phyloP scores from a whole-genome alignment of 2,113 vertebrate species.

The Oenanthe melanoleuca region DNA sequence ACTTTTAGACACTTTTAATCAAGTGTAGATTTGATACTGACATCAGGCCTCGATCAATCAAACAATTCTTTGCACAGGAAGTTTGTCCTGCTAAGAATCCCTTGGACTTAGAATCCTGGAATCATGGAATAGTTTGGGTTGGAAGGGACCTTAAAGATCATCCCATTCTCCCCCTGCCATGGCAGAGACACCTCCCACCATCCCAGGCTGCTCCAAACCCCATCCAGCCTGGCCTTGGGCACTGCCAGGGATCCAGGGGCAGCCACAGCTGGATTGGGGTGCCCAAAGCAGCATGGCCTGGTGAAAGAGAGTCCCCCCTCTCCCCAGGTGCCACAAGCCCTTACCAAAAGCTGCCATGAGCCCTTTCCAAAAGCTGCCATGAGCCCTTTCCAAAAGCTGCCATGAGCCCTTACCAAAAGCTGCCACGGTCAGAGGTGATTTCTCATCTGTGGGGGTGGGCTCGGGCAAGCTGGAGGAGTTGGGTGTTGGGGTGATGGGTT shows the following conservation, averaged over 20 bases:
- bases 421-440: constrained; percentile 22
- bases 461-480: not conserved
- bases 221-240: accelerated
- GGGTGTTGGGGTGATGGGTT: not conserved
- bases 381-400: not conserved
- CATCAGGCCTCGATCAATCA: not conserved
- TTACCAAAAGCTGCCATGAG: constrained; percentile 57
- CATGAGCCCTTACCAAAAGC: constrained; percentile 45
- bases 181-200: not conserved
- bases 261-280: not conserved
- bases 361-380: constrained; percentile 63
- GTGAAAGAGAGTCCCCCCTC: not conserved
- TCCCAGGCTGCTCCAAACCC: not conserved
- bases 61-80: not conserved
- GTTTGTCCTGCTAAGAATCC: not conserved
- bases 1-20: not conserved
- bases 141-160: not conserved
- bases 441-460: not conserved
- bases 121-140: not conserved
- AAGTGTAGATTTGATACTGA: not conserved
- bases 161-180: not conserved
- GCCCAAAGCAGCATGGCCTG: not conserved
- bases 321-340: not conserved
- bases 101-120: not conserved
- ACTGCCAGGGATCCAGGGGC: not conserved